These are phyloP conservation scores for Lathronympha strigana DNA, from an alignment of 2,888 invertebrate genomes.

Conservation along the genomic window DNA sequence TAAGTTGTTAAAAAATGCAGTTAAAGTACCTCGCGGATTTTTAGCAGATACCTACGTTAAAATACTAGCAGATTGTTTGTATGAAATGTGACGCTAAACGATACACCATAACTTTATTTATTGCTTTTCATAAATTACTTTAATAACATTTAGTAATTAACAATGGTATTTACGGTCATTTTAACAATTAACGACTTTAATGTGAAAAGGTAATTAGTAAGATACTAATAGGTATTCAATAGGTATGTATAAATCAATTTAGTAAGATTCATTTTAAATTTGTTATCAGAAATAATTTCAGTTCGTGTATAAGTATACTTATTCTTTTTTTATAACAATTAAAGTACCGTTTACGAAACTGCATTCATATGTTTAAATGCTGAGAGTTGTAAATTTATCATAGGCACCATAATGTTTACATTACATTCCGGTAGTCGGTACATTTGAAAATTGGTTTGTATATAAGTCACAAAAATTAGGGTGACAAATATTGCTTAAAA, in stretches of 20 bases:
- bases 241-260: not conserved
- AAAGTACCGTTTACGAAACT: not conserved
- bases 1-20: not conserved
- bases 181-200: constrained; percentile 9
- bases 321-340: constrained; percentile 3
- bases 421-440: not conserved
- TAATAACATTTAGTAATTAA: constrained; percentile 18
- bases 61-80: not conserved
- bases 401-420: not conserved
- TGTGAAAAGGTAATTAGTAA: not conserved
- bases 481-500: constrained; percentile 32
- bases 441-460: constrained; percentile 9
- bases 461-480: constrained; percentile 25
- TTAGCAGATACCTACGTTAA: too few relatives aligned
- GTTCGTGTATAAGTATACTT: not conserved
- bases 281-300: not conserved
- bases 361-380: not conserved
- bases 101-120: constrained; percentile 16
- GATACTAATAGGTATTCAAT: not conserved
- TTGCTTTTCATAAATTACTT: constrained; percentile 34
- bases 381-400: not conserved
- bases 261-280: not conserved
- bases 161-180: constrained; percentile 13
- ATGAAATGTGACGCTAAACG: constrained; percentile 10
- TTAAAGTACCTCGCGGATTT: too few relatives aligned